phyloP scores from a whole-genome alignment of 1,140 invertebrate species.

The Antheraea mylitta region DNA sequence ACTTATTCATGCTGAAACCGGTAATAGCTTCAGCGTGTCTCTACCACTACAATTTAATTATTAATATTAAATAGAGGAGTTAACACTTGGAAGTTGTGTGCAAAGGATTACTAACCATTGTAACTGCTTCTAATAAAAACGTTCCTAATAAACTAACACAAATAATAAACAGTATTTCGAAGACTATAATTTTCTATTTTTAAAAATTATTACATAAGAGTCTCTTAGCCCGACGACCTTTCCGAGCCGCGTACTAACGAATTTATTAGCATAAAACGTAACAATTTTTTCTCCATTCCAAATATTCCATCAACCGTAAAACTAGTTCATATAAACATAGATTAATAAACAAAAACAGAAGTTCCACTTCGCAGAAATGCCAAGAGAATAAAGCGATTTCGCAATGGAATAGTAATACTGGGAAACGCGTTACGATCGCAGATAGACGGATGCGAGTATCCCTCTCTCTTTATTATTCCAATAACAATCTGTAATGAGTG shows the following conservation, averaged over 20 bases:
- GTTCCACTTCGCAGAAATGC: conserved; percentile 67
- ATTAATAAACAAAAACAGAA: conserved; percentile 71
- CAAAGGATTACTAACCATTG: too few species aligned
- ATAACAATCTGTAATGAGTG: conserved; percentile 78
- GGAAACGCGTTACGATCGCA: conserved; percentile 62
- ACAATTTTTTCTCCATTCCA: conserved; percentile 33
- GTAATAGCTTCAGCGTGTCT: too few species aligned
- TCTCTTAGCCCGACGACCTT: too few species aligned
- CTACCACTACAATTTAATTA: too few species aligned
- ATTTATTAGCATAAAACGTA: conserved; percentile 4
- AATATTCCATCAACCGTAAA: conserved; percentile 52
- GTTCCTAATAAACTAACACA: too few species aligned
- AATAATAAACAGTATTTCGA: too few species aligned
- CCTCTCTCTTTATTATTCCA: conserved; percentile 74
- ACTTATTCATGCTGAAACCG: too few species aligned
- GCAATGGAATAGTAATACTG: conserved; percentile 63
- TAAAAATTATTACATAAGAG: too few species aligned
- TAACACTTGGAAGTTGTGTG: too few species aligned
- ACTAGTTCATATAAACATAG: conserved; percentile 66
- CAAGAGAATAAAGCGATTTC: conserved; percentile 68
- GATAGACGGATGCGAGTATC: conserved; percentile 59
- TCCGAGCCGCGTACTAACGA: neutral
- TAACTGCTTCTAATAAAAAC: too few species aligned
- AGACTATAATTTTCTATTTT: too few species aligned
- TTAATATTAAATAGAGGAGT: too few species aligned